These are phyloP conservation scores for Epizoanthus rinbou DNA, from an alignment of 92 coral and sea anemone species.

Conservation along the genomic window DNA sequence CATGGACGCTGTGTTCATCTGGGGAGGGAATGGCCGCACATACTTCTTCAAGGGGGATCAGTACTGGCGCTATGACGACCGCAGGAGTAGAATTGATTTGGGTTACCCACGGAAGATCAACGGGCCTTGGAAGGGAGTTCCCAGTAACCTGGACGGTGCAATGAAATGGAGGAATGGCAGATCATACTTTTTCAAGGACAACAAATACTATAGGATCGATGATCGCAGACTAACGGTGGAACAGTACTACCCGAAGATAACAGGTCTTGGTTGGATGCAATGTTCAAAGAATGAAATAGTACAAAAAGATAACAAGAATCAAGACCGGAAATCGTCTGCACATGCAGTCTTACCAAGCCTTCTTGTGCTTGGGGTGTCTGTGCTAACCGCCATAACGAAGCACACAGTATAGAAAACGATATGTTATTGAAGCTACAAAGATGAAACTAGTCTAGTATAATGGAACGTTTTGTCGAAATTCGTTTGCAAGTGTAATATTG, in stretches of 20 bases:
- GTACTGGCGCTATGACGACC: constrained; percentile 85
- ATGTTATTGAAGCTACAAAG: too few species aligned
- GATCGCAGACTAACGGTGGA: constrained; percentile 55
- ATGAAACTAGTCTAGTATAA: too few species aligned
- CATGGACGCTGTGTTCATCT: constrained; percentile 81
- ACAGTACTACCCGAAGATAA: constrained; percentile 65
- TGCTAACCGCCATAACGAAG: too few species aligned
- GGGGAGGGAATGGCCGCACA: constrained; percentile 86
- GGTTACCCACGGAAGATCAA: constrained; percentile 73
- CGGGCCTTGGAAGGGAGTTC: constrained; percentile 75
- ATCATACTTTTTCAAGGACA: constrained; percentile 78
- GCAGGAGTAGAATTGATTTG: constrained; percentile 44
- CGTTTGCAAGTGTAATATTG: too few species aligned
- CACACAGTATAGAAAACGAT: too few species aligned
- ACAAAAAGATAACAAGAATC: neutral
- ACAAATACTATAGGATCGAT: constrained; percentile 56
- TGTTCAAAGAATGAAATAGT: constrained; percentile 52
- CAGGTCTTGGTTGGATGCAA: constrained; percentile 72
- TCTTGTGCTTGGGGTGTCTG: too few species aligned
- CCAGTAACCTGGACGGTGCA: constrained; percentile 59
- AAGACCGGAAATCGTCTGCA: too few species aligned
- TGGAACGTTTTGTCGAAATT: too few species aligned
- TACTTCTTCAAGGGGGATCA: constrained; percentile 81
- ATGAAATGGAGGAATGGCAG: constrained; percentile 83
- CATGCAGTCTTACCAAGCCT: too few species aligned